Evolutionary conservation across 1,140 invertebrate genomes (phyloP).

Genomic region (Zaprionus capensis): DNA sequence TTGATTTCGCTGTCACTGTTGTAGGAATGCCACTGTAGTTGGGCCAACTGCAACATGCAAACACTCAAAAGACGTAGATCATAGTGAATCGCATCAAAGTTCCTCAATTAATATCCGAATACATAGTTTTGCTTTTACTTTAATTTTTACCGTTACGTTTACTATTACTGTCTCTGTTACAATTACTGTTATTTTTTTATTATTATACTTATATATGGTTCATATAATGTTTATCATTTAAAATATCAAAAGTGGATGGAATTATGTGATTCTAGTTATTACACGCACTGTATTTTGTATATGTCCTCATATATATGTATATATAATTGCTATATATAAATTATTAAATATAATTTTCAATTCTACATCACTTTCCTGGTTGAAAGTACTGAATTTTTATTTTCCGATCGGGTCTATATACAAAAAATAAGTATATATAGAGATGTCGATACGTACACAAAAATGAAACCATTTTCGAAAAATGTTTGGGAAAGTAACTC

Average conservation of each 20-base stretch:
- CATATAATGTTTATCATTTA: constrained; percentile 60
- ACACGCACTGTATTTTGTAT: constrained; percentile 63
- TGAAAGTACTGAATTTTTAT: constrained; percentile 37
- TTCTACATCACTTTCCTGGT: constrained; percentile 35
- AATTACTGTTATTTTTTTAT: constrained; percentile 8
- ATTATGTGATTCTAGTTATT: constrained; percentile 83
- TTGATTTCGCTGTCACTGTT: constrained; percentile 19
- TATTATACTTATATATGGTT: constrained; percentile 41
- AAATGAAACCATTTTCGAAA: constrained; percentile 54
- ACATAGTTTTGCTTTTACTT: constrained; percentile 51
- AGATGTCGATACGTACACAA: constrained; percentile 38
- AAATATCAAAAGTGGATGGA: constrained; percentile 83
- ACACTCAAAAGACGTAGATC: constrained; percentile 60
- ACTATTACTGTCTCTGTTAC: not conserved
- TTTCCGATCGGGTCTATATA: constrained; percentile 10
- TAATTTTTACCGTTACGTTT: not conserved
- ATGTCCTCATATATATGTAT: constrained; percentile 34
- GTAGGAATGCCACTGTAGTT: constrained; percentile 43
- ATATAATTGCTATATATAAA: constrained; percentile 28
- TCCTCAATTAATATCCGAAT: constrained; percentile 39
- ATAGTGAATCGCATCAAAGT: constrained; percentile 30
- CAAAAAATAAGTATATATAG: constrained; percentile 37
- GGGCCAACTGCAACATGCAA: constrained; percentile 62
- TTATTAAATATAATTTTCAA: constrained; percentile 26
- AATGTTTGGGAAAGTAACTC: constrained; percentile 8